Base-by-base conservation (phyloP, 2,113 vertebrate species). In the Morone saxatilis region DNA sequence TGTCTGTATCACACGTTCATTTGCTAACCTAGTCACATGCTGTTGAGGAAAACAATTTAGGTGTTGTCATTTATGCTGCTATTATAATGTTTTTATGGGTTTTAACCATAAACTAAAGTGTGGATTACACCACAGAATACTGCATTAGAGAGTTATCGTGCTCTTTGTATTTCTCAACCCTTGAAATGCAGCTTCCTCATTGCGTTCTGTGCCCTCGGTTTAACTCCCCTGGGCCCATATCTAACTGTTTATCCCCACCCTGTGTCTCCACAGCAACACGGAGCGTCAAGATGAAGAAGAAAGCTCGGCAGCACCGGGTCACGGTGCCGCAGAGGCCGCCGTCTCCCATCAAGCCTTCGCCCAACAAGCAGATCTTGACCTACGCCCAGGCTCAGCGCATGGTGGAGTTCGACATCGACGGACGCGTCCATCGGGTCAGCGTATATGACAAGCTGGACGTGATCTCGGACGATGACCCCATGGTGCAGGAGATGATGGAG, bases 331-430 rank as follows among this genome's bases (percentile, higher is more conserved):
- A 96, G 86, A 95, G 96, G 86, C 95, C 98, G n/a, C 95, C 97
- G 25, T 99, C 97, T 86, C 98, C 98, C 84, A 96, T 99, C 95
- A 98, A 96, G 87, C 97, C 96, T 77, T 99, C 97, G 12, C 97
- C 98, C 0, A 97, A 97, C 20, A 96, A 97, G 89, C 97, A 99
- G 91, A 99, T 97, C 41, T 90, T 99, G 92, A 99, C 98, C 0
- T 99, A 99, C 1, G 98, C 97, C n/a, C 97, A 99, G 85, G 98
- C 98, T 31, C 98, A 99, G 83, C 97, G 96, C 84, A 98, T 99
- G 96, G 98, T 99, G 41, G 98, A 99, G 94, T 96, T 99, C 70
- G 98, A 99, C 88, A 95, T 99, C 1, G 97, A 99, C 74, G 98
- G 98, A 57, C 97, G 96, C 59, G 65, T 99, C 86, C 98, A 99